Base-by-base conservation (phyloP, 2,888 invertebrate genomes). In the Himalopsyche tibetana region DNA sequence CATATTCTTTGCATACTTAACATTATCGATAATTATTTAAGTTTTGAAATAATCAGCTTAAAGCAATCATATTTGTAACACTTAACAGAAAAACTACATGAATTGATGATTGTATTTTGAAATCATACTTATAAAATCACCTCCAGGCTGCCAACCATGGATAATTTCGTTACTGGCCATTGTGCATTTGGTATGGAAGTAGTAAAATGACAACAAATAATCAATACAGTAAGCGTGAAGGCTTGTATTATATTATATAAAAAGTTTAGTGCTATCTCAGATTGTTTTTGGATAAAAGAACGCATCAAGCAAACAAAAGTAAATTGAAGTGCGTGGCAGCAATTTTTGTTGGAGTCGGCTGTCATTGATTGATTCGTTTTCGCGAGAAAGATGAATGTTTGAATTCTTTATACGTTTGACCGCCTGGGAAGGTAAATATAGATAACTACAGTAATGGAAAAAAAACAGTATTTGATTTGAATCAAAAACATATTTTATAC, bases 341-440 rank as follows among this genome's bases (percentile, higher is more conserved):
- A 4, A 36, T 74, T 36, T 74, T 36, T 19, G 28, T 69, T 36
- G 9, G 38, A 2, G 36, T 38, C 28, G 69, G 36, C 19, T 38
- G 74, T 74, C 28, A 28, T 69, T 69, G 69, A 69, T 69, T 74
- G 36, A 74, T 74, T 74, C 38, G 36, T 74, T 74, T 74, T 74
- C 36, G 74, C 2, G 74, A 6, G 3, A 74, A 74, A 74, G 74
- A 74, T 74, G 74, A 74, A 74, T 36, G 74, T 28, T 36, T 15
- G 15, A 19, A 36, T 74, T 74, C 12, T 74, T 12, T 9, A 36
- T 38, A 38, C 11, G 12, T 36, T 36, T 74, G 74, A 74, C 74
- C 36, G 63, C 63, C 28, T 63, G 19, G 63, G 63, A 63, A 51
- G 51, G 12, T 15, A 51, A 51, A 51, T 28, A 28, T 51, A 51